Conservation (phyloP, 2,113 vertebrate genomes). For the Lipophrys pholis region DNA sequence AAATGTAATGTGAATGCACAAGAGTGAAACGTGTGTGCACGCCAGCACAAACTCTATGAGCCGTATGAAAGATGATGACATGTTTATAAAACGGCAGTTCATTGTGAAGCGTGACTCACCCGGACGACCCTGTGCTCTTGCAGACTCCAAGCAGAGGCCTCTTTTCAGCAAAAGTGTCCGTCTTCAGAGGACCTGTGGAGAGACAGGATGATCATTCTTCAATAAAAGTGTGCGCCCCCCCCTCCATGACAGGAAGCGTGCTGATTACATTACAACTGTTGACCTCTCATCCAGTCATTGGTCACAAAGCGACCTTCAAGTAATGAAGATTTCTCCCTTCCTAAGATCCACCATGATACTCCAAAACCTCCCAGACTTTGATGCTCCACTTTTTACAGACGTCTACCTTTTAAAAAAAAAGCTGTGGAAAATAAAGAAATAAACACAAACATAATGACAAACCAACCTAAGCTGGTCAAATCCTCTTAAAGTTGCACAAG, state of each 20-base stretch:
- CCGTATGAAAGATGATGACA: too few species aligned
- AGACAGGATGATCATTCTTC: slow-evolving; percentile 61
- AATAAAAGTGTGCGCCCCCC: slow-evolving; percentile 60
- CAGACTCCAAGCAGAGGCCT: slow-evolving; percentile 95
- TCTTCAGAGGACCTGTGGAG: slow-evolving; percentile 88
- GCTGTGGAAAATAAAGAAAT: not conserved
- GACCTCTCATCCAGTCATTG: slow-evolving; percentile 76
- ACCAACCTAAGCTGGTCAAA: not conserved
- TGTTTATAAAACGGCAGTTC: too few species aligned
- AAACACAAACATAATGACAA: not conserved
- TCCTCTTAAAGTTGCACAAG: slow-evolving; percentile 32
- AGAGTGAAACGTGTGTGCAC: too few species aligned
- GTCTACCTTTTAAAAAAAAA: slow-evolving; percentile 2
- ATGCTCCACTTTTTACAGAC: too few species aligned
- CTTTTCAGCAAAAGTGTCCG: slow-evolving; percentile 94
- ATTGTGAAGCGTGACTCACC: slow-evolving; percentile 85
- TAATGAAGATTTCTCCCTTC: not conserved
- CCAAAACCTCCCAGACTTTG: too few species aligned
- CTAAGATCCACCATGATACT: not conserved
- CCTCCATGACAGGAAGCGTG: slow-evolving; percentile 76
- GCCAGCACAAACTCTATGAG: too few species aligned
- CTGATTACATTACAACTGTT: slow-evolving; percentile 81
- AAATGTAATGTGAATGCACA: too few species aligned
- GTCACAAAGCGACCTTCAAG: slow-evolving; percentile 54
- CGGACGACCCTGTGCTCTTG: slow-evolving; percentile 96